phyloP scores from a whole-genome alignment of 1,140 invertebrate genomes.

The Archivesica marissinica region DNA sequence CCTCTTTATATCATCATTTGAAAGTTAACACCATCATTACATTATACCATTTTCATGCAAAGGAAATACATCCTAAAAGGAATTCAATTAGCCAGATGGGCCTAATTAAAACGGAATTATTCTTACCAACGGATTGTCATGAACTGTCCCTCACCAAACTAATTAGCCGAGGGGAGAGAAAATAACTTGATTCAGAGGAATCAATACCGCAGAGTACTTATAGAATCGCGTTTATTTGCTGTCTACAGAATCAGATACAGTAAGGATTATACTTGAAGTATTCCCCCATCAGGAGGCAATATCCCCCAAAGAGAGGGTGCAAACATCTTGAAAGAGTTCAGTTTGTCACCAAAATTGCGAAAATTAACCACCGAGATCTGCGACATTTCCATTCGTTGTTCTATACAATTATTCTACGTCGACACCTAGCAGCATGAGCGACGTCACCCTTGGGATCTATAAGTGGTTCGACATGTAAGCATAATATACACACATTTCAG shows the following conservation, averaged over 20 bases:
- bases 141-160: neutral
- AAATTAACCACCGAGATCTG: too few relatives aligned
- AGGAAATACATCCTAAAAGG: constrained; percentile 19
- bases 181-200: neutral
- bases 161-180: neutral
- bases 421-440: too few relatives aligned
- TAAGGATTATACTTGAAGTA: too few relatives aligned
- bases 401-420: too few relatives aligned
- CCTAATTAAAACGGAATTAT: constrained; percentile 38
- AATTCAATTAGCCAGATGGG: constrained; percentile 19
- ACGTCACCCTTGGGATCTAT: too few relatives aligned
- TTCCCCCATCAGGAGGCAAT: neutral
- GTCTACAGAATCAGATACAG: neutral
- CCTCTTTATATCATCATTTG: too few relatives aligned
- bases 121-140: neutral
- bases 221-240: neutral
- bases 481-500: too few relatives aligned
- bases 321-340: too few relatives aligned
- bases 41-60: constrained; percentile 24
- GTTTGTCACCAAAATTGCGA: too few relatives aligned
- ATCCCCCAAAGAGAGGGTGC: too few relatives aligned
- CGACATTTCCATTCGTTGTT: too few relatives aligned
- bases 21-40: neutral
- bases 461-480: too few relatives aligned
- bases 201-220: neutral